These are phyloP conservation scores for Tympanuchus pallidicinctus DNA, from an alignment of 2,113 vertebrate species.

Conservation along the genomic window DNA sequence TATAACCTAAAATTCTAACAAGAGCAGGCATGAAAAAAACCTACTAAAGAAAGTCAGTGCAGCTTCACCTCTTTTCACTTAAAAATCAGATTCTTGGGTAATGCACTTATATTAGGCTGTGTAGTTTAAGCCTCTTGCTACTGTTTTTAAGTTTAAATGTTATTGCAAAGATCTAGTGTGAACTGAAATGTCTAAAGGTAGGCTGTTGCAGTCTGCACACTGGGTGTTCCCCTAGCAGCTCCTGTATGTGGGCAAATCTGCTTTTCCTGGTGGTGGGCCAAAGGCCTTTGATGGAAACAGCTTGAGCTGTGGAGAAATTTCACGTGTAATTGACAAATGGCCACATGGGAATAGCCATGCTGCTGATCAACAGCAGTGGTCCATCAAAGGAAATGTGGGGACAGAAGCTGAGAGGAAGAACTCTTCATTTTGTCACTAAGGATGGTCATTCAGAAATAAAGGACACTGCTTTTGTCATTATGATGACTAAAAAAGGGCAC, in stretches of 20 bases:
- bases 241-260: background rate
- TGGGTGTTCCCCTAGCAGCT: background rate
- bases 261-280: background rate
- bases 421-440: background rate
- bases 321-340: no score
- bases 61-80: background rate
- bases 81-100: background rate
- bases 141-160: background rate
- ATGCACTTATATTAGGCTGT: fast-evolving
- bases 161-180: background rate
- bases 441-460: background rate
- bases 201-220: background rate
- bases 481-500: background rate
- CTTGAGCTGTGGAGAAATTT: background rate
- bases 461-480: background rate
- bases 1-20: background rate
- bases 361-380: background rate
- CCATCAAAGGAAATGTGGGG: background rate
- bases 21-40: background rate
- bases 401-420: background rate
- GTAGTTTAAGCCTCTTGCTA: background rate
- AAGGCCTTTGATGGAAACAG: background rate
- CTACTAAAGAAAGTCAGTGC: background rate
- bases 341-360: background rate
- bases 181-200: background rate